Percentiles rank a stretch among this genome's conserved stretches.
Evolutionary conservation across 2,797 vertebrate species (phyloP).

Genomic region (Coranthus polyacanthus): DNA sequence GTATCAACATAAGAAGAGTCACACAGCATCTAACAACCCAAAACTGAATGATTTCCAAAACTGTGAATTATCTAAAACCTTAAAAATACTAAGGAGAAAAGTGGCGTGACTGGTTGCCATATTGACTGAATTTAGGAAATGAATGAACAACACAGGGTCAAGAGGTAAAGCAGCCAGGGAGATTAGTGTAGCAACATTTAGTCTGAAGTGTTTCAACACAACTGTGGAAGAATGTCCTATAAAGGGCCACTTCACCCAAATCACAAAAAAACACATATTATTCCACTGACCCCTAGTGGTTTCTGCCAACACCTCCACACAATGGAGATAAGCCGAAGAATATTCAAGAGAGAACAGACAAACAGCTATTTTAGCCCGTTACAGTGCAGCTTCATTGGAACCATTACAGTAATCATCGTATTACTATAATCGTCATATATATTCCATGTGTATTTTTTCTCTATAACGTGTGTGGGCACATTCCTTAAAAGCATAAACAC

Average conservation of each 20-base stretch:
- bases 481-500: constrained; percentile 41
- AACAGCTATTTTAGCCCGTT: too few relatives aligned
- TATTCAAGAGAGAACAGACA: too few relatives aligned
- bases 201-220: constrained; percentile 1
- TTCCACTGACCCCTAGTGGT: neutral
- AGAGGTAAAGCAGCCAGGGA: constrained; percentile 11
- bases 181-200: neutral
- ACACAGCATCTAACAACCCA: too few relatives aligned
- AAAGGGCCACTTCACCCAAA: neutral
- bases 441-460: neutral
- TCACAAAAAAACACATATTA: constrained; percentile 8
- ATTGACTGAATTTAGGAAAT: constrained; percentile 14
- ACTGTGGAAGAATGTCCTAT: constrained; percentile 6
- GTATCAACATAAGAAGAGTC: too few relatives aligned
- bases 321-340: neutral
- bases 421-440: too few relatives aligned
- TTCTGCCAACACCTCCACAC: neutral
- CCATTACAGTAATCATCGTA: neutral
- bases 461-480: neutral
- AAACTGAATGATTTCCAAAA: too few relatives aligned
- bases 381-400: neutral
- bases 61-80: too few relatives aligned
- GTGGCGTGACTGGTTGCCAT: too few relatives aligned
- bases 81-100: too few relatives aligned
- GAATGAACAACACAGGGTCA: constrained; percentile 28